These are phyloP conservation scores for Nineta flava DNA, from an alignment of 2,888 invertebrate species.

Conservation along the genomic window DNA sequence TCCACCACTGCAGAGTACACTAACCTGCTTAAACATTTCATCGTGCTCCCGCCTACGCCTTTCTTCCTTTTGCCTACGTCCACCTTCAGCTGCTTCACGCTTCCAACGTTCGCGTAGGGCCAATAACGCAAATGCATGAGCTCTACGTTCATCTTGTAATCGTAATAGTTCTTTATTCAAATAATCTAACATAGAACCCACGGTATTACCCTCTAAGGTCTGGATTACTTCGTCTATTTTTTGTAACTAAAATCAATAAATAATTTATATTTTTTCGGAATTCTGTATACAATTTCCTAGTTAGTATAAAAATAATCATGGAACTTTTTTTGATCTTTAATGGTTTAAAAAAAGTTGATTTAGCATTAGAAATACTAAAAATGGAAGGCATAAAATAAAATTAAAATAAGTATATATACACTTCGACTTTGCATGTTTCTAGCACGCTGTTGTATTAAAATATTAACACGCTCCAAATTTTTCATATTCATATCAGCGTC, in stretches of 20 bases:
- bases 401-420: constrained; percentile 8
- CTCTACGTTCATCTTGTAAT: constrained; percentile 58
- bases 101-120: constrained; percentile 61
- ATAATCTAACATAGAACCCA: constrained; percentile 56
- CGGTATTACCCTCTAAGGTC: constrained; percentile 53
- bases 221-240: constrained; percentile 44
- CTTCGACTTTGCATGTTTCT: constrained; percentile 14
- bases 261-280: background rate
- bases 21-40: constrained; percentile 57
- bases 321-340: background rate
- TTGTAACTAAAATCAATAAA: constrained; percentile 27
- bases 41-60: constrained; percentile 56
- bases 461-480: constrained; percentile 19
- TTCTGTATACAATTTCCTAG: background rate
- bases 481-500: constrained; percentile 31
- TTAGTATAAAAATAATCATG: background rate
- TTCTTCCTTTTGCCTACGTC: constrained; percentile 59
- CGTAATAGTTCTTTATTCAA: constrained; percentile 63
- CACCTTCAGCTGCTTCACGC: constrained; percentile 67
- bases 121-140: constrained; percentile 62
- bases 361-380: background rate
- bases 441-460: constrained; percentile 22
- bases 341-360: background rate
- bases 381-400: background rate
- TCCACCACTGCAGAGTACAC: background rate